Evolutionary conservation across 2,797 vertebrate species (phyloP).

Genomic region (Neomorphus geoffroyi): DNA sequence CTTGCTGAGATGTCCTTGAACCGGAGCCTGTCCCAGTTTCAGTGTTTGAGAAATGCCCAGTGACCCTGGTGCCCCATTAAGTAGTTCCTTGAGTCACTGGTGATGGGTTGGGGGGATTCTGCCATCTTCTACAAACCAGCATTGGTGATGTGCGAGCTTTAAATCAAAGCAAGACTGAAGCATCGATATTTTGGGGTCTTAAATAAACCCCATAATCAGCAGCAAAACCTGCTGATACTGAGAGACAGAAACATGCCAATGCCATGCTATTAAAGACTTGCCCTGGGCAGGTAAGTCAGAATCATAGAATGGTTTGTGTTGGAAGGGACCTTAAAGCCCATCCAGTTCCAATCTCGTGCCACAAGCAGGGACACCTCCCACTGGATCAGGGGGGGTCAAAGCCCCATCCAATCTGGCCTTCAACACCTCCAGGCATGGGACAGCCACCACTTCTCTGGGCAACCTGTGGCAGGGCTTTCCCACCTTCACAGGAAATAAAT

Average conservation of each 20-base stretch:
- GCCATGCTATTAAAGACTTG: not conserved
- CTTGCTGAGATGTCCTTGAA: not conserved
- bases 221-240: not conserved
- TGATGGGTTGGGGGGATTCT: not conserved
- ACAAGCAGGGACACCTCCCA: too few relatives aligned
- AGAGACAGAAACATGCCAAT: not conserved
- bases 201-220: not conserved
- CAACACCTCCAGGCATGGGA: too few relatives aligned
- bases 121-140: not conserved
- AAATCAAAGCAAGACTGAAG: not conserved
- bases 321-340: too few relatives aligned
- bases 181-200: not conserved
- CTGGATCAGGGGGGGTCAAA: too few relatives aligned
- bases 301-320: too few relatives aligned
- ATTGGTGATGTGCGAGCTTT: not conserved
- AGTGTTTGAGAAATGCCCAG: not conserved
- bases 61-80: not conserved
- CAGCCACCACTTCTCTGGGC: too few relatives aligned
- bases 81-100: not conserved
- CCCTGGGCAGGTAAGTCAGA: not conserved
- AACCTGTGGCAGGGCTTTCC: too few relatives aligned
- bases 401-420: too few relatives aligned
- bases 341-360: too few relatives aligned
- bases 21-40: not conserved
- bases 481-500: too few relatives aligned